phyloP scores from a whole-genome alignment of 2,888 invertebrate genomes.

The Yponomeuta plumbellus region DNA sequence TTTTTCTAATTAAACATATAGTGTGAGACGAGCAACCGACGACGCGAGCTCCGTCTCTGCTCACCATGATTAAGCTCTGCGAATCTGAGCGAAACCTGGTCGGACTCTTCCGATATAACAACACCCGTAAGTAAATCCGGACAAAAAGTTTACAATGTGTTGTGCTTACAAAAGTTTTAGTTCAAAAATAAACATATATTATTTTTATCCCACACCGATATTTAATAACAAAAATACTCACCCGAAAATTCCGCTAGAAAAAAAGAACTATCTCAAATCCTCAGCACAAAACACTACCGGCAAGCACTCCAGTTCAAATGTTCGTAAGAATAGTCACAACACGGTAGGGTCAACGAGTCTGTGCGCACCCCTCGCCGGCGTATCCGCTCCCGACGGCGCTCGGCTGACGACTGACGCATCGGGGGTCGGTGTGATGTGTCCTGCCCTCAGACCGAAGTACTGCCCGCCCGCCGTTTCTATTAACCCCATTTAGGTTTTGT shows the following conservation, averaged over 20 bases:
- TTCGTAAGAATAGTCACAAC: neutral
- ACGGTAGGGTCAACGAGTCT: neutral
- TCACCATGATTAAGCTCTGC: too few species aligned
- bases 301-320: neutral
- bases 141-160: too few species aligned
- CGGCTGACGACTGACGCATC: slow-evolving; percentile 3
- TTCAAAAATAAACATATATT: too few species aligned
- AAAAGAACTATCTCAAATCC: neutral
- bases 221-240: neutral
- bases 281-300: neutral
- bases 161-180: too few species aligned
- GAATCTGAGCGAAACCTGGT: too few species aligned
- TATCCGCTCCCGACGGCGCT: neutral
- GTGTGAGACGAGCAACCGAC: too few species aligned
- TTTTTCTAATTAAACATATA: too few species aligned
- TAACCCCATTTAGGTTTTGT: neutral
- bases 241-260: neutral
- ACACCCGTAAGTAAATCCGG: too few species aligned
- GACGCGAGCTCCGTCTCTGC: too few species aligned
- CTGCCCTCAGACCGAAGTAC: neutral
- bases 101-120: too few species aligned
- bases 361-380: neutral
- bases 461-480: neutral
- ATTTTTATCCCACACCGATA: neutral
- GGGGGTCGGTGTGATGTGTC: neutral